Percentiles rank a stretch among this genome's conserved stretches.
Evolutionary conservation across 2,113 vertebrate species (phyloP).

Genomic region (Nesogale talazaci): DNA sequence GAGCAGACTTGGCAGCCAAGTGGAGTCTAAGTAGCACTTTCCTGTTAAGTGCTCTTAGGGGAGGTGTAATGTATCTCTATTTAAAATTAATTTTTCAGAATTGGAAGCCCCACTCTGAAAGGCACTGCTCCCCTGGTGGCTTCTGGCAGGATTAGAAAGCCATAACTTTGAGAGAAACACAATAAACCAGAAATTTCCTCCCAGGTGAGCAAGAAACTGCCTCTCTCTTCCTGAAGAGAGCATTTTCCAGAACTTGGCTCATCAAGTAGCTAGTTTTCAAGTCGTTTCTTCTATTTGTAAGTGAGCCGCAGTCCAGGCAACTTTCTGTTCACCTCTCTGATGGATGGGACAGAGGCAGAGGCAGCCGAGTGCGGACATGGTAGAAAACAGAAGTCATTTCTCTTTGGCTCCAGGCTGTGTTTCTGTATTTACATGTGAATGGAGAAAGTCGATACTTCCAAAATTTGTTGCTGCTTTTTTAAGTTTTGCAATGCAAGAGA

Average conservation of each 20-base stretch:
- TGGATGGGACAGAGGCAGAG: neutral
- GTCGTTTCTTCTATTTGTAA: slow-evolving; percentile 53
- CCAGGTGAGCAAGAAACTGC: slow-evolving; percentile 72
- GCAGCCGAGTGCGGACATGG: neutral
- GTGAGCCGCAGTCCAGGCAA: slow-evolving; percentile 34
- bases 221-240: slow-evolving; percentile 58
- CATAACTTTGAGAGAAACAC: slow-evolving; percentile 74
- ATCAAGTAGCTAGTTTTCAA: slow-evolving; percentile 54
- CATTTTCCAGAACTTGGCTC: slow-evolving; percentile 60
- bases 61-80: slow-evolving; percentile 74
- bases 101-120: slow-evolving; percentile 70
- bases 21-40: slow-evolving; percentile 63
- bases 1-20: slow-evolving; percentile 47
- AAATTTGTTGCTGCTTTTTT: slow-evolving; percentile 6
- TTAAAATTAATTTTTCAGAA: slow-evolving; percentile 80
- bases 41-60: slow-evolving; percentile 63
- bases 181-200: slow-evolving; percentile 80
- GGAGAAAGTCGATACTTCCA: neutral
- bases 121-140: slow-evolving; percentile 63
- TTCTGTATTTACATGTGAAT: slow-evolving; percentile 63
- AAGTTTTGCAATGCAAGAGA: neutral
- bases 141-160: slow-evolving; percentile 68
- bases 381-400: slow-evolving; percentile 57
- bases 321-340: slow-evolving; percentile 37
- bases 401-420: slow-evolving; percentile 26